Conservation (phyloP, 1,140 invertebrate genomes). For the Belonocnema kinseyi region DNA sequence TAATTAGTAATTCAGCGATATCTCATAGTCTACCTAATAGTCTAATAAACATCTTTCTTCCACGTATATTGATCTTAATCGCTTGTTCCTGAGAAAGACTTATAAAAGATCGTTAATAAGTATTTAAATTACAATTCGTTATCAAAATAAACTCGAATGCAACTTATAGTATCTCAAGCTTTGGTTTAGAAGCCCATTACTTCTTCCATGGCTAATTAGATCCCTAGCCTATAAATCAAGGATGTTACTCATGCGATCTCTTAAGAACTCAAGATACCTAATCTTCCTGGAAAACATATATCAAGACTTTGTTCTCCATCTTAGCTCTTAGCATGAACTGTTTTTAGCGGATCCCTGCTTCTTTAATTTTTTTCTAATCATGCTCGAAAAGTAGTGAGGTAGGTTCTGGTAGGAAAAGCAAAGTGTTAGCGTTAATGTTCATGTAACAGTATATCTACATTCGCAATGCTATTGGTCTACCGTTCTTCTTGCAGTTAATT, state of each 20-base stretch:
- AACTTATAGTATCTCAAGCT: slow-evolving; percentile 10
- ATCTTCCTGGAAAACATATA: slow-evolving; percentile 22
- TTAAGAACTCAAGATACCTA: slow-evolving; percentile 8
- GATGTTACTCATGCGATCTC: slow-evolving; percentile 22
- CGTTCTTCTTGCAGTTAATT: slow-evolving; percentile 52
- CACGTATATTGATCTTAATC: neutral
- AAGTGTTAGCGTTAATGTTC: slow-evolving; percentile 52
- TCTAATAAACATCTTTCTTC: neutral
- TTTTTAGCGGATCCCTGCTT: neutral
- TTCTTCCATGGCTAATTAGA: slow-evolving; percentile 28
- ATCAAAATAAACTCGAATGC: slow-evolving; percentile 21
- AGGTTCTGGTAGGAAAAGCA: too few species aligned
- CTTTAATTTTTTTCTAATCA: neutral
- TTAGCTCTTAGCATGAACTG: neutral
- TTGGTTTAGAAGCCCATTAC: slow-evolving; percentile 18
- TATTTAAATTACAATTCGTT: slow-evolving; percentile 11
- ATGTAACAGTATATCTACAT: slow-evolving; percentile 57
- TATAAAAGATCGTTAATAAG: slow-evolving; percentile 1
- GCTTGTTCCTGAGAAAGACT: neutral
- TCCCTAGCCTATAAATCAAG: slow-evolving; percentile 3
- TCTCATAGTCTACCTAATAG: neutral
- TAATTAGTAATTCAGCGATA: neutral
- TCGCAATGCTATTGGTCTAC: slow-evolving; percentile 44
- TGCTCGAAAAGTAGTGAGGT: too few species aligned
- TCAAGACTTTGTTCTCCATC: neutral